phyloP scores from a whole-genome alignment of 2,797 vertebrate genomes.

The Pagetopsis macropterus region DNA sequence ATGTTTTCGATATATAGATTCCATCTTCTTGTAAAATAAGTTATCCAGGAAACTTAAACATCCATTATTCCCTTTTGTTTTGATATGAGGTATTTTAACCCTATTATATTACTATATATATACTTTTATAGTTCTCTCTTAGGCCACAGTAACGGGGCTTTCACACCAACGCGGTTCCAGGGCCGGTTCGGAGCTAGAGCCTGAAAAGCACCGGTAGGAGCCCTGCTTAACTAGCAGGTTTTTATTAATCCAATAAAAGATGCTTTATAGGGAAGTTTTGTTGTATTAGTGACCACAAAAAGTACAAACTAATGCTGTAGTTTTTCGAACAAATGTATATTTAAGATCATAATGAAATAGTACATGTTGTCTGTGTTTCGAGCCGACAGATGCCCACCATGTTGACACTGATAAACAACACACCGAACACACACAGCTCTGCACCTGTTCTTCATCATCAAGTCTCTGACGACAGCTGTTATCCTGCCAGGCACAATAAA shows the following conservation, averaged over 20 bases:
- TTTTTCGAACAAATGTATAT: no score
- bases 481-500: background rate
- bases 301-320: background rate
- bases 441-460: background rate
- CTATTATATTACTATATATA: no score
- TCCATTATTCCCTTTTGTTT: no score
- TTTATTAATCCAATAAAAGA: background rate
- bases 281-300: background rate
- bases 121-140: no score
- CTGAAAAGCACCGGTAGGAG: no score
- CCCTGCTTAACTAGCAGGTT: background rate
- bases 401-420: background rate
- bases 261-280: background rate
- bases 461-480: constrained; percentile 5
- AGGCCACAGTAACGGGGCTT: no score
- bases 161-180: no score
- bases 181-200: no score
- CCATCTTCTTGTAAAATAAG: no score
- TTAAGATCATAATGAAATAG: background rate
- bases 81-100: no score
- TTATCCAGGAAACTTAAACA: no score
- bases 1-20: no score
- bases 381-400: background rate
- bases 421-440: background rate
- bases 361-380: background rate